Percentiles rank a stretch among this genome's conserved stretches.
These are phyloP conservation scores for Baccha elongata DNA, from an alignment of 2,888 invertebrate species.

Conservation along the genomic window DNA sequence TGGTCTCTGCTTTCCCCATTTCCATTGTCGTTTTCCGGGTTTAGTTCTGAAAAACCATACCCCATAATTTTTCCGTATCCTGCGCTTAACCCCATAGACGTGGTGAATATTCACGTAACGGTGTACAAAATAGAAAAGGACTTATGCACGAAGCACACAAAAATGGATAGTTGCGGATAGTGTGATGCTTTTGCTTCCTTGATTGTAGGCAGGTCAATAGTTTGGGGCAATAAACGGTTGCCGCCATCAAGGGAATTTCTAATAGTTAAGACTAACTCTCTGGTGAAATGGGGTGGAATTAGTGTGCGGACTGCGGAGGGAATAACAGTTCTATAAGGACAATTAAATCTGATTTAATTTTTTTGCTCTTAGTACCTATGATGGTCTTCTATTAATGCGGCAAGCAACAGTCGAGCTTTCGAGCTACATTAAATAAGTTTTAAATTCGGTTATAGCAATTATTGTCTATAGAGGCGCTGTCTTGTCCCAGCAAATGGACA, in stretches of 20 bases:
- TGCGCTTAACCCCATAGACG: conserved; percentile 32
- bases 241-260: conserved; percentile 50
- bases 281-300: conserved; percentile 12
- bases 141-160: conserved; percentile 20
- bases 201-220: conserved; percentile 19
- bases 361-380: background rate
- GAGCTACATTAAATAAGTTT: conserved; percentile 42
- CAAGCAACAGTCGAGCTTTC: conserved; percentile 39
- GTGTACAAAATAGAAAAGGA: conserved; percentile 37
- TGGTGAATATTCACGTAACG: conserved; percentile 51
- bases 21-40: conserved; percentile 38
- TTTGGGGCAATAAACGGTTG: conserved; percentile 50
- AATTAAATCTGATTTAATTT: conserved; percentile 70
- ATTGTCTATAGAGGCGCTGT: conserved; percentile 14
- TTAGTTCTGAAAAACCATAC: conserved; percentile 34
- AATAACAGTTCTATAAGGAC: conserved; percentile 63
- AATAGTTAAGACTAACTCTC: conserved; percentile 27
- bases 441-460: conserved; percentile 52
- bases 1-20: conserved; percentile 39
- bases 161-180: conserved; percentile 18
- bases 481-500: conserved; percentile 25
- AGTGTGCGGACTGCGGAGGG: conserved; percentile 38
- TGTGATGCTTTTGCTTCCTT: conserved; percentile 3
- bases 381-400: conserved; percentile 39
- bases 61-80: conserved; percentile 58